These are phyloP conservation scores for Pyrrhia umbra DNA, from an alignment of 2,888 invertebrate genomes.

Conservation along the genomic window DNA sequence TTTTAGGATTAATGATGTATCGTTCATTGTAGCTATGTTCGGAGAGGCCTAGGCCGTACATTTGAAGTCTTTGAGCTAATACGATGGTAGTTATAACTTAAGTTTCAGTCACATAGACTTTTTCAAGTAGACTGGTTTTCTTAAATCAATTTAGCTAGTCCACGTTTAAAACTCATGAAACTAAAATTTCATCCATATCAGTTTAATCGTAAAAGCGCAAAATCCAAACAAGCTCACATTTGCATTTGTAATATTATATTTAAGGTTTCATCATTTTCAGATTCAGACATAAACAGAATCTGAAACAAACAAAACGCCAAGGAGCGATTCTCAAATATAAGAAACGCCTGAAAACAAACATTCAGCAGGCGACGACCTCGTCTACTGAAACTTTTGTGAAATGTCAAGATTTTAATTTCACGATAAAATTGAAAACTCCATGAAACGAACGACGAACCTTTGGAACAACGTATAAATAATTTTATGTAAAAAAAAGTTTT, in stretches of 20 bases:
- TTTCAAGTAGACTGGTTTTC: too few species aligned
- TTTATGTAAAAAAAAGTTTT: neutral
- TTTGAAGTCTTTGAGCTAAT: too few species aligned
- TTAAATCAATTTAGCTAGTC: too few species aligned
- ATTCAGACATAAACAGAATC: constrained; percentile 1
- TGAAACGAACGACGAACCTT: constrained; percentile 17
- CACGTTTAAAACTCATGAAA: too few species aligned
- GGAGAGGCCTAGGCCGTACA: too few species aligned
- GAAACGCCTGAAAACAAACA: constrained; percentile 23
- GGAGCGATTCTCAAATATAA: constrained; percentile 4
- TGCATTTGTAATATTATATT: neutral
- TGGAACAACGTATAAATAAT: neutral
- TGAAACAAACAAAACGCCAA: constrained; percentile 19
- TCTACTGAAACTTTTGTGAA: constrained; percentile 41
- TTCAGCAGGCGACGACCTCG: constrained; percentile 31
- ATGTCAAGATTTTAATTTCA: constrained; percentile 51
- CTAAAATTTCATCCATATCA: too few species aligned
- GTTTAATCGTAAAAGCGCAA: too few species aligned
- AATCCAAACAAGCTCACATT: neutral
- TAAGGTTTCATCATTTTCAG: neutral
- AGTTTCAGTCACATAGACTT: too few species aligned
- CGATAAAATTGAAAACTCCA: constrained; percentile 36
- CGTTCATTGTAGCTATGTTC: too few species aligned
- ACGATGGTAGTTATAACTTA: too few species aligned
- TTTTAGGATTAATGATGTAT: too few species aligned